Base-by-base conservation (phyloP, 2,888 invertebrate genomes). In the Candidula unifasciata region DNA sequence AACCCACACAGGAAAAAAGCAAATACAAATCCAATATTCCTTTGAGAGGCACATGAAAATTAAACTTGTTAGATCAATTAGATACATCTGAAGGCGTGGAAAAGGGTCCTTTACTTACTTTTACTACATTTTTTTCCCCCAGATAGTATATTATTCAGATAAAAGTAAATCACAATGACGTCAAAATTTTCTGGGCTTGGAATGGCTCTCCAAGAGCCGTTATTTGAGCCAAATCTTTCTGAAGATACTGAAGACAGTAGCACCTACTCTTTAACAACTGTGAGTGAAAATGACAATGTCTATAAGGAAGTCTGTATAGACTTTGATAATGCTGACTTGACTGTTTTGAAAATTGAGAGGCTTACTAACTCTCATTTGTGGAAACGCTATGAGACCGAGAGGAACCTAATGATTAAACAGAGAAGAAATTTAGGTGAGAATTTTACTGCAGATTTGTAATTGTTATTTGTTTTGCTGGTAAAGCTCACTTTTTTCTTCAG, bases 221-320 rank as follows among this genome's bases (percentile, higher is more conserved):
- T 78, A 21, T 21, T 37, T 44, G 83, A 83, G 35, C 83, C 78
- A 52, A 6, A 76, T 3, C 0, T 52, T 52, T 30, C 0, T 24
- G 66, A 33, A 10, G 35, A 76, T 24, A 35, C 52, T 82, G 82
- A 68, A 13, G 57, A 69, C n/a, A 27, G 13, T 18, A 33, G 77
- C 33, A 8, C 27, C 2, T 71, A 37, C 78, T 24, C 37, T 13
- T 33, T 83, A 54, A 18, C 52, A 18, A 24, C 69, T 71, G 60
- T 83, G 8, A 35, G 16, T 35, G n/a, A 24, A 57, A 37, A n/a
- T 68, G 82, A 87, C 33, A 54, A 69, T 24, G 87, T 88, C 21
- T 89, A 87, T 84, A 86, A 87, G 35, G 83, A 85, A 79, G 89
- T 89, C 37, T 35, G 73, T 27, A 79, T 86, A 2, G 89, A 89